Percentiles rank a stretch among this genome's conserved stretches.
Evolutionary conservation across 2,113 vertebrate genomes (phyloP).

Genomic region (Tor tambroides): DNA sequence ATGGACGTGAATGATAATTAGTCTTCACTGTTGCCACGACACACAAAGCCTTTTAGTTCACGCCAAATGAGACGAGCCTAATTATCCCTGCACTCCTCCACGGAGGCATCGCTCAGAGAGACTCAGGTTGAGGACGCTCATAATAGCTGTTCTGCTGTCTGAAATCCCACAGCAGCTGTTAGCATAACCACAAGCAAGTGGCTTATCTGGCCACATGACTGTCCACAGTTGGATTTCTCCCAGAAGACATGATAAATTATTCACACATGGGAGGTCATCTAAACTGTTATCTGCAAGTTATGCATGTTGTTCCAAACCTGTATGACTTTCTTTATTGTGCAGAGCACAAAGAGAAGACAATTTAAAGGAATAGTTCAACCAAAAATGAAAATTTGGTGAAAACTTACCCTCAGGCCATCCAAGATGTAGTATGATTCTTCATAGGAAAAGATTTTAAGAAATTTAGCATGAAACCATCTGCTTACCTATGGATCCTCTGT

Average conservation of each 20-base stretch:
- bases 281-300: neutral
- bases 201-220: constrained; percentile 1
- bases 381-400: neutral
- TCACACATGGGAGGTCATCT: constrained; percentile 15
- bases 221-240: neutral
- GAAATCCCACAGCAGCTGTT: constrained; percentile 32
- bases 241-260: neutral
- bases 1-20: constrained; percentile 17
- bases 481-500: neutral
- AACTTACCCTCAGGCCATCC: neutral
- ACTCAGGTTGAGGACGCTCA: constrained; percentile 18
- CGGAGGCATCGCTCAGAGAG: constrained; percentile 10
- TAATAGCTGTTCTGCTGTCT: constrained; percentile 15
- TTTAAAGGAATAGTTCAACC: neutral
- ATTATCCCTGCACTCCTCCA: constrained; percentile 27
- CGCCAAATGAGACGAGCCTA: constrained; percentile 32
- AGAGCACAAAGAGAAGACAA: neutral
- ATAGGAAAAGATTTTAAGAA: neutral
- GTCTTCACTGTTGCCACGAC: constrained; percentile 25
- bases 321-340: neutral
- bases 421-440: neutral
- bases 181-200: constrained; percentile 3
- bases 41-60: constrained; percentile 34
- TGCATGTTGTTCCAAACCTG: neutral
- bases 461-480: neutral